Evolutionary conservation across 2,888 invertebrate genomes (phyloP).

Genomic region (Ophonus ardosiacus): DNA sequence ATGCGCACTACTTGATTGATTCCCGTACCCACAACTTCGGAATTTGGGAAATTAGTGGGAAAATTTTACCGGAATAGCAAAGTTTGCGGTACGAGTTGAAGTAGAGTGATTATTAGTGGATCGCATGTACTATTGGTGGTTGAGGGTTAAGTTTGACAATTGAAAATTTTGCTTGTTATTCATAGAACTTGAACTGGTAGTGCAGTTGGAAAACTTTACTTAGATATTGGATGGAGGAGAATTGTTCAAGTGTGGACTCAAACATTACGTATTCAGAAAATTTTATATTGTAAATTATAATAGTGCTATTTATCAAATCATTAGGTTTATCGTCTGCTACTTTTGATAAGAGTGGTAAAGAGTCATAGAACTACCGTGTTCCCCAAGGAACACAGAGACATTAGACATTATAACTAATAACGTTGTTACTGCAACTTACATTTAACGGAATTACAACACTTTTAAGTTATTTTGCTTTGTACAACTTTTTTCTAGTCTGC

Average conservation of each 20-base stretch:
- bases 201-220: neutral
- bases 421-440: too few relatives aligned
- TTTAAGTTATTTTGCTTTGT: too few relatives aligned
- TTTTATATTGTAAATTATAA: too few relatives aligned
- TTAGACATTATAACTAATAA: too few relatives aligned
- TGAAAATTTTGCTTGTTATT: neutral
- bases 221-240: neutral
- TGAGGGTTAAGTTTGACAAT: neutral
- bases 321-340: neutral
- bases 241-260: neutral
- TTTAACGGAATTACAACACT: too few relatives aligned
- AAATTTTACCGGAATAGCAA: neutral
- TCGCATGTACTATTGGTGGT: neutral
- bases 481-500: too few relatives aligned
- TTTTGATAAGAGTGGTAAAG: neutral
- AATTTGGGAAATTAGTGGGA: neutral
- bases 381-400: too few relatives aligned
- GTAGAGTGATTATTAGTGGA: neutral
- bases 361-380: too few relatives aligned
- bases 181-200: neutral
- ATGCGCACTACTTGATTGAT: slow-evolving; percentile 11
- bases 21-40: neutral
- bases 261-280: too few relatives aligned
- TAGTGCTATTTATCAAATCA: neutral
- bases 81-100: neutral